These are phyloP conservation scores for Epirrita christyi DNA, from an alignment of 2,888 invertebrate species.

Conservation along the genomic window DNA sequence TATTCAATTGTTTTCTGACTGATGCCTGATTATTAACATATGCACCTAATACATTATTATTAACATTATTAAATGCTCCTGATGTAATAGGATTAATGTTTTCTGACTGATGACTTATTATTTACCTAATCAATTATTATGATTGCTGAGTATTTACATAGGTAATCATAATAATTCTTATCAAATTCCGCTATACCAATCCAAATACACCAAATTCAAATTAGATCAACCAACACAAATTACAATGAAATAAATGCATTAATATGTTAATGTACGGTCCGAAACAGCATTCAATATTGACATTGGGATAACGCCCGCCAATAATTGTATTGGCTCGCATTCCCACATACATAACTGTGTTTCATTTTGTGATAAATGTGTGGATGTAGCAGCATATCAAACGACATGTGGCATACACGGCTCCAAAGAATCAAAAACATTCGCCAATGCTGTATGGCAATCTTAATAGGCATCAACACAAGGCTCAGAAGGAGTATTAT, in stretches of 20 bases:
- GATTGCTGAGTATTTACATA: too few relatives aligned
- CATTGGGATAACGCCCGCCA: slow-evolving; percentile 48
- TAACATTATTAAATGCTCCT: too few relatives aligned
- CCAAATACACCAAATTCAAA: slow-evolving; percentile 21
- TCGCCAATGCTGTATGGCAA: too few relatives aligned
- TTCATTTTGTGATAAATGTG: slow-evolving; percentile 51
- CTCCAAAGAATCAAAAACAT: too few relatives aligned
- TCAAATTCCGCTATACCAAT: not conserved
- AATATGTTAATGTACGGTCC: slow-evolving; percentile 50
- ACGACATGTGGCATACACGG: slow-evolving; percentile 34
- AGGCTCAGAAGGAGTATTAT: too few relatives aligned
- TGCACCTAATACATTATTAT: too few relatives aligned
- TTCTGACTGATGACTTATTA: too few relatives aligned
- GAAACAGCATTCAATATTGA: slow-evolving; percentile 49
- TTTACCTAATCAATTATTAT: too few relatives aligned
- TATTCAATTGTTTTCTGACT: too few relatives aligned
- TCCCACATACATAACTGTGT: slow-evolving; percentile 51
- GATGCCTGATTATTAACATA: too few relatives aligned
- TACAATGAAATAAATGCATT: slow-evolving; percentile 45
- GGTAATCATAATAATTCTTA: not conserved
- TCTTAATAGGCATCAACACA: too few relatives aligned
- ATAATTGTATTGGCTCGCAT: slow-evolving; percentile 55
- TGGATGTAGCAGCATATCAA: slow-evolving; percentile 48
- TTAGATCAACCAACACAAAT: slow-evolving; percentile 28
- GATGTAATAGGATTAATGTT: too few relatives aligned